Evolutionary conservation across 35 echinoderm and acorn worm genomes (phyloP), one percentile per base, ranked within the genome.

Genomic region (Apostichopus californicus): DNA sequence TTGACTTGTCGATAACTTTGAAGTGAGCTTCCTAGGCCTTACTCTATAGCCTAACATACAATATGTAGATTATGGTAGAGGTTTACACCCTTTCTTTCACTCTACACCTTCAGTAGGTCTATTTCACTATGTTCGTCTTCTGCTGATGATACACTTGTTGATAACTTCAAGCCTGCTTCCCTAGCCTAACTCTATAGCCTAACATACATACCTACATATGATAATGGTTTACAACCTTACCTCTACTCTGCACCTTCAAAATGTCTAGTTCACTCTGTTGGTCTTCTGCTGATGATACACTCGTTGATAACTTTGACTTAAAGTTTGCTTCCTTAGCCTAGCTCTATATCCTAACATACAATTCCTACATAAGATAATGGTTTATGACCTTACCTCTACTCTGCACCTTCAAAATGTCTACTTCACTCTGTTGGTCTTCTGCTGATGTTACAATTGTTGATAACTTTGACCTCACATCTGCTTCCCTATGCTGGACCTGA

Each of bases 401-500:
- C 54, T 98, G 92, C 54, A 83, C 89, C 56, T 92, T 95, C n/a
- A 94, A 80, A 9, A 66, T 66, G 46, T 99, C 95, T 75, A 96
- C 34, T 59, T 99, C 97, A 26, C 88, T 78, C 89, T 65, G 75
- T 66, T 93, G 91, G 65, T 94, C 87, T 55, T 99, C 91, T 89
- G 89, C 92, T 81, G 86, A 94, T 57, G 80, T 55, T 78, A 53
- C 55, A 73, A 77, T 91, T 28, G 24, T 91, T 22, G 79, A 82
- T 13, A 99, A 72, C 70, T 96, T 93, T 3, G 81, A 65, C 58
- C 87, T 94, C 17, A 99, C 83, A 58, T 99, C 86, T 18, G 78
- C 78, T 79, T 99, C 97, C 81, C 81, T 96, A 86, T 99, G 97
- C 25, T 99, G 95, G 3, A 92, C 72, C 1, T 91, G 89, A 8